These are phyloP conservation scores for Limanda limanda DNA, from an alignment of 2,113 vertebrate genomes.

Conservation along the genomic window DNA sequence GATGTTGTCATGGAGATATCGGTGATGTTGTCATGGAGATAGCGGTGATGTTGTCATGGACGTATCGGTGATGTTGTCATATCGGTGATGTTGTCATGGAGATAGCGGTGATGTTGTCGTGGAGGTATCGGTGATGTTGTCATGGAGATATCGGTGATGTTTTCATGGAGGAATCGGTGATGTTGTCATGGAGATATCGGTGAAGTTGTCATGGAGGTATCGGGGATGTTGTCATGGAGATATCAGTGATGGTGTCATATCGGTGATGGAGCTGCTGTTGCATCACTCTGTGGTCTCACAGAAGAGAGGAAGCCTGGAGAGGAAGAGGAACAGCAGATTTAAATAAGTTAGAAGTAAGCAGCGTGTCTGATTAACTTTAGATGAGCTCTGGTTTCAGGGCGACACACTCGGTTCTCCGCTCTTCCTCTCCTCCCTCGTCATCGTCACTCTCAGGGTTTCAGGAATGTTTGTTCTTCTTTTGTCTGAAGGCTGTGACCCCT, in stretches of 20 bases:
- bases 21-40: too few species aligned
- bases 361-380: conserved; percentile 64
- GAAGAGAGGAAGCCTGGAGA: background rate
- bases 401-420: background rate
- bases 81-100: too few species aligned
- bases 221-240: too few species aligned
- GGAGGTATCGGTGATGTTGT: too few species aligned
- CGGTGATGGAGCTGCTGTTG: background rate
- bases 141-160: too few species aligned
- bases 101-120: too few species aligned
- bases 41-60: too few species aligned
- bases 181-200: too few species aligned
- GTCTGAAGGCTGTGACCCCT: background rate
- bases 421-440: conserved; percentile 9
- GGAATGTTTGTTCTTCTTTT: conserved; percentile 35
- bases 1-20: too few species aligned
- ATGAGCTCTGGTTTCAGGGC: conserved; percentile 62
- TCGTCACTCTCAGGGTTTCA: background rate
- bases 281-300: background rate
- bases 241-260: background rate
- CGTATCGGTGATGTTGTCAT: too few species aligned
- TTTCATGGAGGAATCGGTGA: too few species aligned
- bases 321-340: conserved; percentile 48
- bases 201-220: too few species aligned
- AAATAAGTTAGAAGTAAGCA: conserved; percentile 64